Conservation (phyloP, 2,888 invertebrate genomes). For the Barypeithes pellucidus region DNA sequence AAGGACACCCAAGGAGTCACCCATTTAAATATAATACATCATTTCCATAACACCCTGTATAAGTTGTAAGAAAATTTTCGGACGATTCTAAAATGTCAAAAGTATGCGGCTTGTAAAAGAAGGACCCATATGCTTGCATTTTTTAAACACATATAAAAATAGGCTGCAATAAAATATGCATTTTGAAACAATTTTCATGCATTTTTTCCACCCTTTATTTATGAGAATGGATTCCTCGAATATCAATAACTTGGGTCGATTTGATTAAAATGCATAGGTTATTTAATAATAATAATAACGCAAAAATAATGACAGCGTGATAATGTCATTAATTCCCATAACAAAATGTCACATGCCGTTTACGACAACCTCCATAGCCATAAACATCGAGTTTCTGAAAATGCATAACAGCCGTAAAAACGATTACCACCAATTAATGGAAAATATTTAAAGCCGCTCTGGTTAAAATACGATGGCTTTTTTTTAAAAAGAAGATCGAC, state of each 20-base stretch:
- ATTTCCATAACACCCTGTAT: too few relatives aligned
- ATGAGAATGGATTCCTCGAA: background rate
- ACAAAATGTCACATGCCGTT: constrained; percentile 37
- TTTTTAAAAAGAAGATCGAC: constrained; percentile 12
- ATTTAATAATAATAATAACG: constrained; percentile 7
- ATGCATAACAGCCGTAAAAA: constrained; percentile 45
- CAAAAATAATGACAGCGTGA: constrained; percentile 12
- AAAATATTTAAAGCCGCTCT: constrained; percentile 38
- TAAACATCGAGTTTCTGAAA: constrained; percentile 45
- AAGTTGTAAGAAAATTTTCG: too few relatives aligned
- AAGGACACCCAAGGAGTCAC: too few relatives aligned
- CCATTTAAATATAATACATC: too few relatives aligned
- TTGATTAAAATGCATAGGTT: constrained; percentile 26
- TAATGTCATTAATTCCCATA: constrained; percentile 28
- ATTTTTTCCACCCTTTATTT: too few relatives aligned
- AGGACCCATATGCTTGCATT: too few relatives aligned
- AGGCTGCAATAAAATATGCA: too few relatives aligned
- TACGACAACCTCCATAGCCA: constrained; percentile 24
- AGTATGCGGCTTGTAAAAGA: too few relatives aligned
- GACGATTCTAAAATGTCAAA: too few relatives aligned
- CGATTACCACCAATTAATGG: constrained; percentile 48
- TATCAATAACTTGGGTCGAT: background rate
- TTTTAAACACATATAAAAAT: too few relatives aligned
- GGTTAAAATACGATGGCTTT: constrained; percentile 30
- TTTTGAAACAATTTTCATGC: too few relatives aligned